Base-by-base conservation (phyloP, 2,113 vertebrate species). In the Ceyx margarethae region DNA sequence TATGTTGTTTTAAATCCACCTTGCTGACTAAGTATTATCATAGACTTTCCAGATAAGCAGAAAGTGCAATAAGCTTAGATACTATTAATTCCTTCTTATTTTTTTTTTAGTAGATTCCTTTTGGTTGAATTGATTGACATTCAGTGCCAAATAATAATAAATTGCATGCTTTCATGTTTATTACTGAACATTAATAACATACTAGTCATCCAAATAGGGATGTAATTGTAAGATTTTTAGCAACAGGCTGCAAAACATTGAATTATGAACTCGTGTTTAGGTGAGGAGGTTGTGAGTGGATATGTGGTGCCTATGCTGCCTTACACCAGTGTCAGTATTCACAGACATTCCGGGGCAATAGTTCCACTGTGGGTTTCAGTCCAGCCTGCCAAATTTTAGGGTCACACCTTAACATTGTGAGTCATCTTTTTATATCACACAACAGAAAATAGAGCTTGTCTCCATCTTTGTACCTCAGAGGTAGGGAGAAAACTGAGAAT, bases 141-240 rank as follows among this genome's bases (percentile, higher is more conserved):
- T 81, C 66, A 56, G 69, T 95, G 71, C 78, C 73, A 93, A 94
- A 87, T 33, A 61, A 67, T 95, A 95, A 96, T 95, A 92, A 96
- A 94, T 94, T 91, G 69, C 93, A 95, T 93, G 71, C 65, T 85
- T 96, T 89, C 22, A 6, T 78, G 53, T 96, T 96, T 94, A 75
- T 92, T 94, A 67, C 93, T 82, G 74, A 80, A 69, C 76, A 89
- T 93, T 87, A 94, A 76, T 95, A 95, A 94, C 95, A 40, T 56
- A 67, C 51, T 87, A 95, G 87, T 87, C 45, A 85, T 68, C 83
- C 69, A 85, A 40, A 43, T 23, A 31, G 43, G 42, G 42, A 31
- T 80, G 48, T 35, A 88, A 79, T 95, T 84, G 35, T 4, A 48
- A 87, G 65, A 57, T 54, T 93, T 93, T 93, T 69, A 95, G 67